These are phyloP conservation scores for Ormyrus thymus DNA, from an alignment of 2,888 invertebrate species.

Conservation along the genomic window DNA sequence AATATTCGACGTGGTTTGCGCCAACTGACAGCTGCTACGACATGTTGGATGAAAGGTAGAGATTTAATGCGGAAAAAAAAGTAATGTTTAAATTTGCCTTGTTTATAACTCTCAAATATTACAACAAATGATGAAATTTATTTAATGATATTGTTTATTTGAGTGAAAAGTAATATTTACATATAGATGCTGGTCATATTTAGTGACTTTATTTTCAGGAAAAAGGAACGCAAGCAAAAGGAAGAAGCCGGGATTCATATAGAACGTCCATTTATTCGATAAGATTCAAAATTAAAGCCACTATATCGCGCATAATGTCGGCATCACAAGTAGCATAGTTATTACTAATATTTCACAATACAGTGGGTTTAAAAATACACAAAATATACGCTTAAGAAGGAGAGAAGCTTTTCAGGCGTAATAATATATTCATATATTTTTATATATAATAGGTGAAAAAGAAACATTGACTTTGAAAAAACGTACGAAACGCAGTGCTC, in stretches of 20 bases:
- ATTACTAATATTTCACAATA: slow-evolving; percentile 46
- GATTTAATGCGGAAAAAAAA: too few species aligned
- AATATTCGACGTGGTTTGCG: neutral
- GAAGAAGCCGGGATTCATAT: slow-evolving; percentile 1
- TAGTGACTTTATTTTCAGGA: too few species aligned
- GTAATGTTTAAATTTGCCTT: too few species aligned
- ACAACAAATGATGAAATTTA: neutral
- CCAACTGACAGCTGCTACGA: too few species aligned
- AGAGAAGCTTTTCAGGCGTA: slow-evolving; percentile 27
- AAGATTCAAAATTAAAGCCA: slow-evolving; percentile 37
- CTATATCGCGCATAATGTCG: slow-evolving; percentile 25
- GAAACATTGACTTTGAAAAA: slow-evolving; percentile 14
- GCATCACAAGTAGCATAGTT: slow-evolving; percentile 29
- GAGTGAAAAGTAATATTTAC: too few species aligned
- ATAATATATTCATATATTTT: neutral
- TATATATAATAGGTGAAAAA: slow-evolving; percentile 17
- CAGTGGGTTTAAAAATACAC: slow-evolving; percentile 39
- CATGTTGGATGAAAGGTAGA: too few species aligned
- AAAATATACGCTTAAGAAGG: slow-evolving; percentile 33
- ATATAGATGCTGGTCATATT: too few species aligned
- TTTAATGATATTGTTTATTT: neutral
- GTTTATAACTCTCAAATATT: too few species aligned
- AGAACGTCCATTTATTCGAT: slow-evolving; percentile 50
- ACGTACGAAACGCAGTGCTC: neutral
- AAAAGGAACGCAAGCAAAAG: neutral